These are phyloP conservation scores for Intellagama lesueurii DNA, from an alignment of 2,797 vertebrate genomes.

Conservation along the genomic window DNA sequence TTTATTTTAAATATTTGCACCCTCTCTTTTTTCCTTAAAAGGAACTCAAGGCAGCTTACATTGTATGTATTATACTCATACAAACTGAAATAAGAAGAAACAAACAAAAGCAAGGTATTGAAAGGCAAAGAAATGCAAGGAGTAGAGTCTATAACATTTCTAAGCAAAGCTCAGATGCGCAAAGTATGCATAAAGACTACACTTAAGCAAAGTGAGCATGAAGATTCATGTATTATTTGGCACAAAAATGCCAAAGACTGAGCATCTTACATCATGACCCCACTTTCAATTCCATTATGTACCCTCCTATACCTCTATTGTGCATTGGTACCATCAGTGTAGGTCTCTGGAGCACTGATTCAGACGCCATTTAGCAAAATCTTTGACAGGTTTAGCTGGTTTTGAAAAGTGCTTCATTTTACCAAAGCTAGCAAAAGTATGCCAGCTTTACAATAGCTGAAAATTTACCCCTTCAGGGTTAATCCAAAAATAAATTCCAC, in stretches of 20 bases:
- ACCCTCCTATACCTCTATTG: no score
- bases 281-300: no score
- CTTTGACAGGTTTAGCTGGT: background rate
- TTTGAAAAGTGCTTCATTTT: background rate
- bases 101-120: background rate
- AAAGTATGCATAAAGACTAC: background rate
- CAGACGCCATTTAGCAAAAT: no score
- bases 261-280: background rate
- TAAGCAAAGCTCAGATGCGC: background rate
- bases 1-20: background rate
- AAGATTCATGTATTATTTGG: background rate
- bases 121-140: background rate
- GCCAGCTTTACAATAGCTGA: background rate
- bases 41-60: no score
- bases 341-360: no score
- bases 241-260: background rate
- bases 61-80: background rate
- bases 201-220: background rate
- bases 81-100: background rate
- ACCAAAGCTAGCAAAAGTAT: constrained; percentile 10
- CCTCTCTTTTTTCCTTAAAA: no score
- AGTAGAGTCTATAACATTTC: background rate
- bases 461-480: background rate
- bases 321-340: no score
- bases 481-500: constrained; percentile 23